Evolutionary conservation across 2,113 vertebrate genomes (phyloP), one percentile per base, ranked within the genome.

Genomic region (Numenius arquata): DNA sequence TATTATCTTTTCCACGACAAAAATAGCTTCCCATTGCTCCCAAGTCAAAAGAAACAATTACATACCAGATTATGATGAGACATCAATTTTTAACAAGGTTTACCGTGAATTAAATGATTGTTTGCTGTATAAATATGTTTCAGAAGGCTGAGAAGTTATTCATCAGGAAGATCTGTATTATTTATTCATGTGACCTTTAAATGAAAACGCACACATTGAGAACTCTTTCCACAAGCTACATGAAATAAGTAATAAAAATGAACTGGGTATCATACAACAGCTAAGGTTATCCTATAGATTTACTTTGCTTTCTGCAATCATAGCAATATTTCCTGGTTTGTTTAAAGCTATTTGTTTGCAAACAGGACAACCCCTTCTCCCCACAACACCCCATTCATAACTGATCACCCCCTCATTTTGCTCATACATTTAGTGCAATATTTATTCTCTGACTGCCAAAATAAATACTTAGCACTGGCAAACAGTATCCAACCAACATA

Each of bases 101-200:
- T 70, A 53, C 53, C 21, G 9, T 30, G 41, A 90, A 58, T 61
- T 56, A 84, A 75, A 78, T 56, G 15, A 80, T 34, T 90, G 48
- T 58, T 88, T 88, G 72, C 50, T 90, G 8, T 71, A 63, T 40
- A 82, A 92, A 87, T 43, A 78, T 14, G 12, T 71, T 94, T 85
- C 85, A 88, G 70, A 68, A 90, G 20, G 13, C 12, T 71, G 29
- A 74, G 38, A 93, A 80, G 18, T 59, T 92, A 47, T 93, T 65
- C 11, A 71, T 84, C 53, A 84, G 67, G 71, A 90, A 81, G 78
- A 75, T 59, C 29, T 50, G 21, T 66, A 52, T 67, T 19, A 85
- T 88, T 92, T 93, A 85, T 88, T 93, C 88, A 72, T 82, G 81
- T 15, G 23, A 89, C 36, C 76, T 95, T 96, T 79, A 93, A 88